Percentiles rank a stretch among this genome's conserved stretches.
These are phyloP conservation scores for Anticlea derivata DNA, from an alignment of 2,888 invertebrate genomes.

Conservation along the genomic window DNA sequence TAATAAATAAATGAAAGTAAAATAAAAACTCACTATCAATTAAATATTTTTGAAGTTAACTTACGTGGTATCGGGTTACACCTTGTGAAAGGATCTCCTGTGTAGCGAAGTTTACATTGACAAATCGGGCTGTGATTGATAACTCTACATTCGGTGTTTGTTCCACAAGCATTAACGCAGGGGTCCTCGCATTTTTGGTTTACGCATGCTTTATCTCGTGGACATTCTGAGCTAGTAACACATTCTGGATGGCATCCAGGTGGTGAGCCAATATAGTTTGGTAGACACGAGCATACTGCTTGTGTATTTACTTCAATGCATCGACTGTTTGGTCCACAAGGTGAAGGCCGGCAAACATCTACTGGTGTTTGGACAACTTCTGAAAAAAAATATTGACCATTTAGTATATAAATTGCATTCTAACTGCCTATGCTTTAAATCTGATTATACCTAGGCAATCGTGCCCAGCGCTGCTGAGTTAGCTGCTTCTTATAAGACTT, in stretches of 20 bases:
- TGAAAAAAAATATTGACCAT: constrained; percentile 36
- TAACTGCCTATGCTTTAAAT: too few relatives aligned
- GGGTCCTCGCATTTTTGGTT: constrained; percentile 91
- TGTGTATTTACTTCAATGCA: constrained; percentile 89
- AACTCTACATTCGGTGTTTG: constrained; percentile 88
- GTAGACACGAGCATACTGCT: constrained; percentile 90
- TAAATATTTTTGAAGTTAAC: constrained; percentile 36
- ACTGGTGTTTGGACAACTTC: constrained; percentile 55
- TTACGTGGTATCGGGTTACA: constrained; percentile 83
- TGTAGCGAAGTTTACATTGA: constrained; percentile 85
- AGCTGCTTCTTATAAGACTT: too few relatives aligned
- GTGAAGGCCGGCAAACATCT: constrained; percentile 87
- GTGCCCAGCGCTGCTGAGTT: too few relatives aligned
- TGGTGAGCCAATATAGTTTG: constrained; percentile 88
- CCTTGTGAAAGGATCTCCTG: constrained; percentile 87
- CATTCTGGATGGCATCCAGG: constrained; percentile 92
- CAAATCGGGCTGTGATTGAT: constrained; percentile 92
- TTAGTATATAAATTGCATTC: too few relatives aligned
- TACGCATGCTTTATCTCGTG: constrained; percentile 88
- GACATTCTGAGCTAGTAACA: constrained; percentile 89
- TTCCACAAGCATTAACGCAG: constrained; percentile 88
- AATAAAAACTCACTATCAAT: too few relatives aligned
- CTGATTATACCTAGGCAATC: too few relatives aligned
- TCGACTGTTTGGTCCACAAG: constrained; percentile 90
- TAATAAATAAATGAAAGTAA: neutral